Evolutionary conservation across 2,113 vertebrate genomes (phyloP).

Genomic region (Scalopus aquaticus): DNA sequence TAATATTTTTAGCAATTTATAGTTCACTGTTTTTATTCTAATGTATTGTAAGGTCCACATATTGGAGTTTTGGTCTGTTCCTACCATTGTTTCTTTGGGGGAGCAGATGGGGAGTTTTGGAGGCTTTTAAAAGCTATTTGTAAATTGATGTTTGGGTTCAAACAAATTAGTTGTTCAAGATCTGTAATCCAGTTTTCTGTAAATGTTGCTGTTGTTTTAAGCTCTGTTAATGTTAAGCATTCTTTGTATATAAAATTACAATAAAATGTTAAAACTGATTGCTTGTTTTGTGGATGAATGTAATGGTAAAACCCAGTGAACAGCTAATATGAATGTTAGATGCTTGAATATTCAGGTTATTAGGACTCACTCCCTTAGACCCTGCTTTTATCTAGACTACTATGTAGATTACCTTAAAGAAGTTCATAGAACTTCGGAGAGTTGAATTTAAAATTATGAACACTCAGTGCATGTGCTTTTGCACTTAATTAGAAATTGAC

Average conservation of each 20-base stretch:
- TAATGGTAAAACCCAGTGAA: constrained; percentile 77
- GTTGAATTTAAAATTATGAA: constrained; percentile 52
- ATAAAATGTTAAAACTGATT: constrained; percentile 91
- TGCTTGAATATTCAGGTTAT: constrained; percentile 80
- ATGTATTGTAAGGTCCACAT: constrained; percentile 84
- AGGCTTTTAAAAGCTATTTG: constrained; percentile 77
- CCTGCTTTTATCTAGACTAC: constrained; percentile 85
- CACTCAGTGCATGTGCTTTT: not conserved
- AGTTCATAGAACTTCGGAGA: constrained; percentile 32
- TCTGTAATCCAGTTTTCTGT: constrained; percentile 87
- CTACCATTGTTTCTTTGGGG: constrained; percentile 83
- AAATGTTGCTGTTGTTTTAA: constrained; percentile 83
- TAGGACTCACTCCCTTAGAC: constrained; percentile 84
- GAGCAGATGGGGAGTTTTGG: constrained; percentile 69
- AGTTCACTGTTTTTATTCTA: constrained; percentile 75
- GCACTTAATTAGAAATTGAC: constrained; percentile 41
- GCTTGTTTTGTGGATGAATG: constrained; percentile 91
- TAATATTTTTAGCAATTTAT: constrained; percentile 78
- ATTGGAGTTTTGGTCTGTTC: constrained; percentile 85
- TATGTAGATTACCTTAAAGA: constrained; percentile 46
- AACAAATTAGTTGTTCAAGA: constrained; percentile 89
- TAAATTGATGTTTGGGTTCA: constrained; percentile 89
- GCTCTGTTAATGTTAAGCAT: constrained; percentile 87
- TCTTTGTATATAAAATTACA: constrained; percentile 86
- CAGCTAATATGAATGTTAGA: constrained; percentile 83